Conservation (phyloP, 2,888 invertebrate species). For the Lasioglossum figueresi region DNA sequence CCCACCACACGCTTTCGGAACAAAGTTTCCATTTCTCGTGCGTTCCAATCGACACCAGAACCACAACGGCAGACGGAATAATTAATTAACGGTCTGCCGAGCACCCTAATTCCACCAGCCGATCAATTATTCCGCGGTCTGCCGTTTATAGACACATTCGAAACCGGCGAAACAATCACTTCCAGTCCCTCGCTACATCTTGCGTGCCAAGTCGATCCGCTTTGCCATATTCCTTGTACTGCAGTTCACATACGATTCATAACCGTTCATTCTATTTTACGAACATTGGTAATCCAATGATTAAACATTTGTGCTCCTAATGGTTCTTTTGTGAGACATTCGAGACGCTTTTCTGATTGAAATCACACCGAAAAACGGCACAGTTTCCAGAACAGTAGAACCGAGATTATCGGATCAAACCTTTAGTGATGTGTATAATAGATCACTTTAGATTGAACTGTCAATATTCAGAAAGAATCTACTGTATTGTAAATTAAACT, state of each 20-base stretch:
- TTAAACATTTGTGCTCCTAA: too few relatives aligned
- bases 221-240: background rate
- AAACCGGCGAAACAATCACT: background rate
- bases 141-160: background rate
- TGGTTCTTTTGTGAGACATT: too few relatives aligned
- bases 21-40: background rate
- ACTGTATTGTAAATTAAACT: too few relatives aligned
- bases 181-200: background rate
- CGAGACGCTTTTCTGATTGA: too few relatives aligned
- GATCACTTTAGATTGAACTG: too few relatives aligned
- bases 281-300: too few relatives aligned
- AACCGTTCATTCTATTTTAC: too few relatives aligned
- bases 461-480: too few relatives aligned
- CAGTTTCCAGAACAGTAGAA: too few relatives aligned
- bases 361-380: too few relatives aligned
- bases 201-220: background rate
- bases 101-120: background rate
- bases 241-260: background rate
- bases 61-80: background rate
- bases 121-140: background rate
- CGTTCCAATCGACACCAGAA: background rate
- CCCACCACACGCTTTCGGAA: background rate
- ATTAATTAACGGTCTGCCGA: background rate
- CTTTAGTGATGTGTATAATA: too few relatives aligned
- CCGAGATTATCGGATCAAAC: too few relatives aligned